Evolutionary conservation across 2,888 invertebrate genomes (phyloP).

Genomic region (Raillietiella orientalis): DNA sequence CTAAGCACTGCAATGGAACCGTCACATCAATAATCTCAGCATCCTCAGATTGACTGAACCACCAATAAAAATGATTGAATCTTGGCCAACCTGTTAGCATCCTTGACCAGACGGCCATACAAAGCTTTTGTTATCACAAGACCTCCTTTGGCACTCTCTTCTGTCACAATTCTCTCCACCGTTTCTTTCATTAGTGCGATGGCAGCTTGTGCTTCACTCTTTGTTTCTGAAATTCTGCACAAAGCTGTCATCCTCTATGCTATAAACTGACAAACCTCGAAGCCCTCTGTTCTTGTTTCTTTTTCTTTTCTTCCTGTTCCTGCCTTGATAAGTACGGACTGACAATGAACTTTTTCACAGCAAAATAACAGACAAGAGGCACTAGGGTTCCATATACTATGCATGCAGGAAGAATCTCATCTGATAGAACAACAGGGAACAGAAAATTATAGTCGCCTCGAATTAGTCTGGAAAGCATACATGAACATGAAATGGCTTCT

Average conservation of each 20-base stretch:
- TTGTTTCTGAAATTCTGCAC: constrained; percentile 30
- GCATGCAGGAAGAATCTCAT: constrained; percentile 59
- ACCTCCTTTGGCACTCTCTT: constrained; percentile 50
- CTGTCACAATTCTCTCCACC: constrained; percentile 40
- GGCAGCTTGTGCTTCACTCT: constrained; percentile 50
- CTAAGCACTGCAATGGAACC: constrained; percentile 72
- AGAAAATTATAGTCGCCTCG: constrained; percentile 59
- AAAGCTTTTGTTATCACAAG: constrained; percentile 51
- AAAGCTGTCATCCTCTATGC: not conserved
- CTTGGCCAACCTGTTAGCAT: no score
- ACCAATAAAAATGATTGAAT: constrained; percentile 1
- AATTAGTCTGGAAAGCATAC: constrained; percentile 30
- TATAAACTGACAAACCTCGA: constrained; percentile 17
- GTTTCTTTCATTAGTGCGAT: constrained; percentile 70
- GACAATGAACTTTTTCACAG: constrained; percentile 12
- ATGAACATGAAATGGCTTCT: not conserved
- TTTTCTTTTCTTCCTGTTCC: constrained; percentile 41
- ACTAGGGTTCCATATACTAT: constrained; percentile 70
- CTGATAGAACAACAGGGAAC: constrained; percentile 64
- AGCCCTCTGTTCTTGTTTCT: constrained; percentile 44
- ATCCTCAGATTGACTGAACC: constrained; percentile 8
- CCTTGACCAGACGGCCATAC: constrained; percentile 14
- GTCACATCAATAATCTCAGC: constrained; percentile 56
- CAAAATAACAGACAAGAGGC: constrained; percentile 26
- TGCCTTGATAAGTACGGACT: constrained; percentile 29